Base-by-base conservation (phyloP, 2,888 invertebrate species). In the Thereva nobilitata region DNA sequence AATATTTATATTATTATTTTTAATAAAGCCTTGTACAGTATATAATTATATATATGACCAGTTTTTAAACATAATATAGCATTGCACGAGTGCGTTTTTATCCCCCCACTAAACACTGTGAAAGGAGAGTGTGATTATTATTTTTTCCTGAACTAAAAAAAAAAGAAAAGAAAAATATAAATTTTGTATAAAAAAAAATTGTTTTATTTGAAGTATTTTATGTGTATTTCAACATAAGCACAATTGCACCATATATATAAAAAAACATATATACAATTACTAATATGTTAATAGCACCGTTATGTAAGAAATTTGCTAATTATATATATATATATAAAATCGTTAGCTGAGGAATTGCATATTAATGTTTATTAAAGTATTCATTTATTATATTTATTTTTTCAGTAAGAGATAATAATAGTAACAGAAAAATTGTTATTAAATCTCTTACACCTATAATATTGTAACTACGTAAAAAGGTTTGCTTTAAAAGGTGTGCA, bases 271-370 rank as follows among this genome's bases (percentile, higher is more conserved):
- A 9, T 9, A 42, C 9, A 42, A 4, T 9, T n/a, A 42, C 7
- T 4, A 42, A 42, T 42, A 42, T 42, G n/a, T 42, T 9, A 42
- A 42, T 42, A 42, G n/a, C 42, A 23, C 23, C 23, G 23, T 23
- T 23, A 23, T 23, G 23, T 23, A 23, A 57, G 38, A 10, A 41
- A 40, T 55, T n/a, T 55, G 41, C 40, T 35, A 57, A 59, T 4
- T 47, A 59, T 44, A 34, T 23, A 23, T 57, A 40, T 44, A 34
- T n/a, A 47, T 47, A 59, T 50, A 35, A 59, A 23, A 67, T 70
- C 72, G 75, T 77, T 76, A 77, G 75, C 76, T 77, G 84, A 75
- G 84, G 85, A 85, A 77, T 84, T 84, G 84, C 75, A 74, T 72
- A 40, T 41, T 35, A 47, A 8, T 45, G 35, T 57, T 47, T 59